phyloP scores from a whole-genome alignment of 2,888 invertebrate species.

The Odontocerum albicorne region DNA sequence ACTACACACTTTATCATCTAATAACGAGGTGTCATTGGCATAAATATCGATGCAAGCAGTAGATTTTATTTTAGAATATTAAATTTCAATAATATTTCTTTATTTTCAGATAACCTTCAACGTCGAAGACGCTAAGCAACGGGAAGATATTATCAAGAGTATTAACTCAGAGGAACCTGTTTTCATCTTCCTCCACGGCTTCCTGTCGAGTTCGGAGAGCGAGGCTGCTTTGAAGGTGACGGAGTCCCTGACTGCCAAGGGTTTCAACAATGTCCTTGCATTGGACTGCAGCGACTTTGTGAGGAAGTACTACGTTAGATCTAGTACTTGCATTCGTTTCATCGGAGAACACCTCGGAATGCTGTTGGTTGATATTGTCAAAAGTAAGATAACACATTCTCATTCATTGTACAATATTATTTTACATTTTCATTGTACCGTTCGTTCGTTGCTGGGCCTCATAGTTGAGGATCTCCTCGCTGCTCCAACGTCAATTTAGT shows the following conservation, averaged over 20 bases:
- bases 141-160: neutral
- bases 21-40: too few relatives aligned
- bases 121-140: neutral
- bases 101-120: slow-evolving; percentile 3
- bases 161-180: slow-evolving; percentile 36
- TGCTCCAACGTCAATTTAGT: too few relatives aligned
- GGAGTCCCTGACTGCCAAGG: slow-evolving; percentile 37
- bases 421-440: too few relatives aligned
- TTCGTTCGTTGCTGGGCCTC: too few relatives aligned
- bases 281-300: slow-evolving; percentile 50
- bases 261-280: slow-evolving; percentile 44
- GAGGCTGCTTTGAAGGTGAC: slow-evolving; percentile 38
- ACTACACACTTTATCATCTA: too few relatives aligned
- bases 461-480: too few relatives aligned
- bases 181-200: slow-evolving; percentile 49
- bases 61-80: neutral
- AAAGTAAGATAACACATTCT: neutral
- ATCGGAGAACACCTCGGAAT: slow-evolving; percentile 47
- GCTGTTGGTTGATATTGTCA: slow-evolving; percentile 37
- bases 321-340: slow-evolving; percentile 48
- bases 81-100: neutral
- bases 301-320: slow-evolving; percentile 47
- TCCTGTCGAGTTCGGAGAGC: slow-evolving; percentile 37
- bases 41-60: too few relatives aligned
- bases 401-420: neutral